Evolutionary conservation across 53 echinoderm and acorn worm species (phyloP).

Genomic region (Hippasteria phrygiana): DNA sequence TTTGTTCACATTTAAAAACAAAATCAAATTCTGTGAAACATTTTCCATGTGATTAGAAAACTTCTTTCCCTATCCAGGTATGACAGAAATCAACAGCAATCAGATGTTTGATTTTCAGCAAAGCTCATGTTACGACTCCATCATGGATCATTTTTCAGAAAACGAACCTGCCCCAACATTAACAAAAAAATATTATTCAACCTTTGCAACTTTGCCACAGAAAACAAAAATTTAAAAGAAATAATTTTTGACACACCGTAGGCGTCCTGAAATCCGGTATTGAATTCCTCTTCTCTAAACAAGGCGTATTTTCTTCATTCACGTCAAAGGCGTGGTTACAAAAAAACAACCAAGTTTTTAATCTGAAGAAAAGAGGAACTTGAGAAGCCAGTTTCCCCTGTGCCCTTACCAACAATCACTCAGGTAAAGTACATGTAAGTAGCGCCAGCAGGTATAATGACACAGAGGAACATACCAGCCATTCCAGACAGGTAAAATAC

Average conservation of each 20-base stretch:
- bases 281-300: too few relatives aligned
- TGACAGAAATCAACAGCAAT: too few relatives aligned
- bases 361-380: too few relatives aligned
- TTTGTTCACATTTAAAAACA: too few relatives aligned
- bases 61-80: too few relatives aligned
- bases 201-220: not conserved
- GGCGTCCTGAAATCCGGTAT: too few relatives aligned
- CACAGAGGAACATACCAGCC: constrained; percentile 12
- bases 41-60: too few relatives aligned
- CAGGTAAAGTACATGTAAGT: constrained; percentile 11
- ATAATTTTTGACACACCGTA: too few relatives aligned
- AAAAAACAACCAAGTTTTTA: too few relatives aligned
- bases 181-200: not conserved
- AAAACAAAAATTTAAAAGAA: not conserved
- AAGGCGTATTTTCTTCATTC: too few relatives aligned
- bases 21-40: too few relatives aligned
- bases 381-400: not conserved
- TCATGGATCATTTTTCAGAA: not conserved
- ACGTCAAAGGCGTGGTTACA: too few relatives aligned
- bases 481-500: constrained; percentile 17
- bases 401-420: constrained; percentile 1
- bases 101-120: not conserved
- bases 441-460: not conserved
- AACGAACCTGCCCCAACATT: not conserved
- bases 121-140: not conserved